Percentiles rank a stretch among this genome's conserved stretches.
Evolutionary conservation across 2,797 vertebrate genomes (phyloP).

Genomic region (Oreortyx pictus): DNA sequence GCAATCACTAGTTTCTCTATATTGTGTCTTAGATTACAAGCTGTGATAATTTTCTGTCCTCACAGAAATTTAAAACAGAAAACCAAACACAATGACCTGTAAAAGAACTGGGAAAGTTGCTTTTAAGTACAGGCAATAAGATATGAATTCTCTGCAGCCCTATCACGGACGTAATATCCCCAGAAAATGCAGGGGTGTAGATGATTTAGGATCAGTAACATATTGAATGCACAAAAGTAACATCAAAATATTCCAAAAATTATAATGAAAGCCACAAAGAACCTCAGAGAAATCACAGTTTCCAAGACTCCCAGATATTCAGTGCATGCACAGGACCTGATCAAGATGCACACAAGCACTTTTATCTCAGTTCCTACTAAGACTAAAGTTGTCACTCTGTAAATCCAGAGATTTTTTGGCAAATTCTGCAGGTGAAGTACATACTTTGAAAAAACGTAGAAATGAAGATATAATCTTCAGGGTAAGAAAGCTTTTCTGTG

Average conservation of each 20-base stretch:
- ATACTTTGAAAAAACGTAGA: not conserved
- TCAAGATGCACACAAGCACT: not conserved
- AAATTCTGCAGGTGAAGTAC: not conserved
- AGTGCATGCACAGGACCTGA: not conserved
- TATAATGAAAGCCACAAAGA: not conserved
- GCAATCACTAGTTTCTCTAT: not conserved
- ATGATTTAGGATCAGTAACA: not conserved
- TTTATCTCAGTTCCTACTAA: not conserved
- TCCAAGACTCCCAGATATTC: not conserved
- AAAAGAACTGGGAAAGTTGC: not conserved
- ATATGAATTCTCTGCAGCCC: not conserved
- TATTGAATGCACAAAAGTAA: not conserved
- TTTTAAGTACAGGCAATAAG: not conserved
- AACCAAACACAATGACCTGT: not conserved
- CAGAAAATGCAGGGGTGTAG: not conserved
- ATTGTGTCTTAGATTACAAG: not conserved
- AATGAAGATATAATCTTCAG: not conserved
- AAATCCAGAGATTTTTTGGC: not conserved
- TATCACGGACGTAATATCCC: not conserved
- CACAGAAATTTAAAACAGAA: slow-evolving; percentile 10
- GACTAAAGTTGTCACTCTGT: not conserved
- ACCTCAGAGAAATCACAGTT: not conserved
- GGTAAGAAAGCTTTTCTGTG: not conserved
- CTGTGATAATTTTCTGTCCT: not conserved
- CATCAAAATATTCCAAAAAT: slow-evolving; percentile 8